phyloP scores from a whole-genome alignment of 2,888 invertebrate species.

The Andrena fulva region DNA sequence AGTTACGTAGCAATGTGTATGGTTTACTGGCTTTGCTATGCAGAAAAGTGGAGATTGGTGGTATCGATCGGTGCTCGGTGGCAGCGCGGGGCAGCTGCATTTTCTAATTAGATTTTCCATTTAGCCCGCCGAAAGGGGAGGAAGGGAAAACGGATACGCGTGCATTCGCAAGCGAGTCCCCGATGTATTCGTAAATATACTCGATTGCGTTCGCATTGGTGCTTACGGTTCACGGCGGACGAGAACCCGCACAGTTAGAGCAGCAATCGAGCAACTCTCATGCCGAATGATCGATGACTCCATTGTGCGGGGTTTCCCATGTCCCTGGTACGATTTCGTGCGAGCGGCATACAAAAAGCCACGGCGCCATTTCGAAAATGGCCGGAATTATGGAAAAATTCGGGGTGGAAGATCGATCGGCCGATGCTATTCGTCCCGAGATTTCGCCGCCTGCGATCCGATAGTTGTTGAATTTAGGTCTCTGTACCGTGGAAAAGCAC shows the following conservation, averaged over 20 bases:
- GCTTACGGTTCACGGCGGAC: conserved; percentile 44
- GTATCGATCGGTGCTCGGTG: too few species aligned
- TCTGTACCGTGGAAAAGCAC: background rate
- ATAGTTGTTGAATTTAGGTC: conserved; percentile 45
- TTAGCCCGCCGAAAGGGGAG: background rate
- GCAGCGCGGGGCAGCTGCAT: background rate
- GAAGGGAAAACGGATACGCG: conserved; percentile 14
- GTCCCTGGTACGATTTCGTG: conserved; percentile 75
- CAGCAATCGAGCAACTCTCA: conserved; percentile 82
- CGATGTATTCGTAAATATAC: conserved; percentile 78
- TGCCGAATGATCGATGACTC: conserved; percentile 84
- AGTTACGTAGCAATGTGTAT: too few species aligned
- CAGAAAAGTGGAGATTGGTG: too few species aligned
- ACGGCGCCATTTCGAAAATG: conserved; percentile 81
- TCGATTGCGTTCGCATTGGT: conserved; percentile 78
- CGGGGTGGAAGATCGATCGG: conserved; percentile 76
- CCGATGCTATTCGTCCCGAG: conserved; percentile 58
- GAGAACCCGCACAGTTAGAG: conserved; percentile 74
- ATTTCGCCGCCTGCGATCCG: conserved; percentile 59
- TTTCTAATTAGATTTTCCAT: background rate
- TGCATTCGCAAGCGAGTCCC: conserved; percentile 49
- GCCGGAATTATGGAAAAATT: conserved; percentile 82
- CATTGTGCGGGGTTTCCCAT: conserved; percentile 81
- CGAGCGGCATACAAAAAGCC: conserved; percentile 75
- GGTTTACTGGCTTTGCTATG: too few species aligned